Conservation (phyloP, 2,888 invertebrate genomes). For the Rhogogaster chlorosoma region DNA sequence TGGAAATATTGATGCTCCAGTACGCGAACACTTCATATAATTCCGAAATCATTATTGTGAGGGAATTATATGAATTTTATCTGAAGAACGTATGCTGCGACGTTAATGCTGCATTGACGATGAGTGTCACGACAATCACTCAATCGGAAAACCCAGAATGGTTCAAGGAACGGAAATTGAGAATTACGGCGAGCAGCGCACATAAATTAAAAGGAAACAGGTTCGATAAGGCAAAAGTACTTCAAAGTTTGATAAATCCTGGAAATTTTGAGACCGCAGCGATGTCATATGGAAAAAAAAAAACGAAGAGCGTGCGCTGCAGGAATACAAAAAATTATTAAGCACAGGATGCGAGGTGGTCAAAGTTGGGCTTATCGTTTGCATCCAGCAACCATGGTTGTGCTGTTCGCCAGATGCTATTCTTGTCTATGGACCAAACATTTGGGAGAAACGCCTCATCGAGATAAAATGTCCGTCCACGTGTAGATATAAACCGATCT, state of each 20-base stretch:
- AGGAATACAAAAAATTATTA: conserved; percentile 56
- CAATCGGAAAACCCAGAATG: conserved; percentile 53
- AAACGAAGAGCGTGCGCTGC: conserved; percentile 55
- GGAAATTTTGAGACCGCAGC: conserved; percentile 51
- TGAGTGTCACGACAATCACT: conserved; percentile 55
- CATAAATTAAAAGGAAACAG: conserved; percentile 56
- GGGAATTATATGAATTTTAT: conserved; percentile 54
- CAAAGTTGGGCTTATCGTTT: conserved; percentile 59
- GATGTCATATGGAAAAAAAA: conserved; percentile 58
- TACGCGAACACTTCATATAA: conserved; percentile 46
- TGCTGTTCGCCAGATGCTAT: conserved; percentile 59
- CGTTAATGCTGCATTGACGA: conserved; percentile 41
- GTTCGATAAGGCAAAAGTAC: conserved; percentile 57
- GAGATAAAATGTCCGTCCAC: conserved; percentile 60
- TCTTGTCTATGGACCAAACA: conserved; percentile 54
- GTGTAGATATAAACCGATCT: conserved; percentile 53
- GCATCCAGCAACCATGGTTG: conserved; percentile 57
- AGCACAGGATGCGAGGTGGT: conserved; percentile 52
- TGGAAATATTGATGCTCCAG: conserved; percentile 53
- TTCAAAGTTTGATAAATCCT: conserved; percentile 53
- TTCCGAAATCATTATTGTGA: conserved; percentile 45
- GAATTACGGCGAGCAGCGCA: conserved; percentile 59
- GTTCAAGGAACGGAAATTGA: conserved; percentile 53
- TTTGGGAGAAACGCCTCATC: conserved; percentile 59
- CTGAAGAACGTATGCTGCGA: conserved; percentile 53